These are phyloP conservation scores for Pollimyrus isidori DNA, from an alignment of 2,113 vertebrate species.

Conservation along the genomic window DNA sequence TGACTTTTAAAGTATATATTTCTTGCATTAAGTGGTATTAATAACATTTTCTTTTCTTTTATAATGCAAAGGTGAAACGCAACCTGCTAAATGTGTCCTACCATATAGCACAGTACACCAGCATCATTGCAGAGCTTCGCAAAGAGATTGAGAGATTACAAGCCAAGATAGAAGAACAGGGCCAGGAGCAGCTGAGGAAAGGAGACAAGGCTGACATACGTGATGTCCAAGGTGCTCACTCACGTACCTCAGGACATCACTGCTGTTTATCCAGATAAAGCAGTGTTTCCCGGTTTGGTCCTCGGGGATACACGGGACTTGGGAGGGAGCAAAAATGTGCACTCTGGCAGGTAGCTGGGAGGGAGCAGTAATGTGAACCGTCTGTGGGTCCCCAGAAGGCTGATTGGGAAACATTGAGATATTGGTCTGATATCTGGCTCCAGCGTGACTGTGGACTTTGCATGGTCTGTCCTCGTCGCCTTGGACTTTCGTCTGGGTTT, in stretches of 20 bases:
- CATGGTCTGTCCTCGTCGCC: not conserved
- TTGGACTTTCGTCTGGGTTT: not conserved
- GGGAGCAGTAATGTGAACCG: not conserved
- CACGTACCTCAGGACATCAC: not conserved
- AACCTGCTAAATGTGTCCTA: constrained; percentile 50
- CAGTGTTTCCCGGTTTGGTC: not conserved
- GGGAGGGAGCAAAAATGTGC: not conserved
- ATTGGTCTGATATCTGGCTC: not conserved
- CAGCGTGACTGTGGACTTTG: not conserved
- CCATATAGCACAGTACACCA: constrained; percentile 43
- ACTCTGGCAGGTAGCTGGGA: no score
- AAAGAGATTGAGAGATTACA: constrained; percentile 45
- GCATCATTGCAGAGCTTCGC: constrained; percentile 42
- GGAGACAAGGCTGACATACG: constrained; percentile 14
- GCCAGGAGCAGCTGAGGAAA: constrained; percentile 33
- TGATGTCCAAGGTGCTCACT: constrained; percentile 32
- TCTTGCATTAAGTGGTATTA: not conserved
- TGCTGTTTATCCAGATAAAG: not conserved
- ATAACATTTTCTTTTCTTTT: not conserved
- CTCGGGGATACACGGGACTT: not conserved
- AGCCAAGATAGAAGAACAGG: constrained; percentile 33
- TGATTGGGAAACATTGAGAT: not conserved
- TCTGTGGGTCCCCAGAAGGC: not conserved
- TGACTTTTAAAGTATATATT: not conserved
- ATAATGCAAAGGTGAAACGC: constrained; percentile 47